Evolutionary conservation across 1,140 invertebrate species (phyloP), one percentile per base, ranked within the genome.

Genomic region (Ceratina japonica): DNA sequence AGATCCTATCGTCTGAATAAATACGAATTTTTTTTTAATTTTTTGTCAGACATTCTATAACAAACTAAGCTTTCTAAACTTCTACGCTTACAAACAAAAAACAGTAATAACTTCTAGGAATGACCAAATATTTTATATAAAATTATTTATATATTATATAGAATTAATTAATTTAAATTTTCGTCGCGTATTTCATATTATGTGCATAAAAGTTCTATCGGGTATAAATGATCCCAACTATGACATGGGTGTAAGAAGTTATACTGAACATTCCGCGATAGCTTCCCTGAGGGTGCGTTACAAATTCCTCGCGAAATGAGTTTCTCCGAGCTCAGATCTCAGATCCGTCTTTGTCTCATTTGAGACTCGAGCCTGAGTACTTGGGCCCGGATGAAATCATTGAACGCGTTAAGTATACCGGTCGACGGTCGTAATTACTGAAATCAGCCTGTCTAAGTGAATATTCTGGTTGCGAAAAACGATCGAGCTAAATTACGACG

Each of bases 351-450:
- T 80, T 44, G 44, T 52, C 20, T 65, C 62, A 49, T 80, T 75
- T 68, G 52, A 63, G 63, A 75, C 64, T 54, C 62, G 54, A 80
- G 27, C 12, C 5, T 24, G 54, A 8, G 70, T 75, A 37, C 54
- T 37, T 15, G 64, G 62, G 49, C 64, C 78, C 78, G 78, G 78
- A 80, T 80, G 72, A 52, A 69, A 69, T 80, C 54, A 80, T 80
- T 80, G 71, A 80, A 75, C 66, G 22, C 27, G 56, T 80, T 69
- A 75, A 75, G 64, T 75, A 58, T n/a, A 75, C 18, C 58, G 22
- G 71, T 49, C 76, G 69, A 18, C 69, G 62, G 71, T 52, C 56
- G 64, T 75, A 75, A 80, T 80, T 80, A 80, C 64, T 69, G 10
- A 69, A 75, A 80, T 80, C 69, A 75, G 22, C 15, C 61, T 66